These are phyloP conservation scores for Zaprionus gabonicus DNA, from an alignment of 1,140 invertebrate genomes.

Conservation along the genomic window DNA sequence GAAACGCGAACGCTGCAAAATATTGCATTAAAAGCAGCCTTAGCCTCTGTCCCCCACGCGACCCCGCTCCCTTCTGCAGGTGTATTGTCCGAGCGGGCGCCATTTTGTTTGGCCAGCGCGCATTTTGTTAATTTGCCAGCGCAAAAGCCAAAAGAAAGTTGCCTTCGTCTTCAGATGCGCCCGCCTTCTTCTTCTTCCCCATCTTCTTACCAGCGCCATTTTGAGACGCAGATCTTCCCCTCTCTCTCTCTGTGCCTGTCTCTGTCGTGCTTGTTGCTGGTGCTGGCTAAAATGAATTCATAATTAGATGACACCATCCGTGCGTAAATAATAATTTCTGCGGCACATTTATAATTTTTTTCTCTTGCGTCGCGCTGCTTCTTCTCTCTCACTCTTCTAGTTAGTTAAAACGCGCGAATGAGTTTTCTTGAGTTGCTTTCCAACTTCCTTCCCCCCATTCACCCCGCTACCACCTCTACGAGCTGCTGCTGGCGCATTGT, in stretches of 20 bases:
- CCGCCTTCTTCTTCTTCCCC: constrained; percentile 8
- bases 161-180: constrained; percentile 37
- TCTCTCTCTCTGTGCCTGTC: constrained; percentile 36
- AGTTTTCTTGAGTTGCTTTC: constrained; percentile 71
- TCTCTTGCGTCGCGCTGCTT: neutral
- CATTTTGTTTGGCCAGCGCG: constrained; percentile 63
- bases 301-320: constrained; percentile 85
- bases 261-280: constrained; percentile 26
- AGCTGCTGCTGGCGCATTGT: constrained; percentile 49
- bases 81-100: constrained; percentile 68
- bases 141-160: constrained; percentile 61
- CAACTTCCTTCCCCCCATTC: neutral
- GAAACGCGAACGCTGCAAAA: constrained; percentile 57
- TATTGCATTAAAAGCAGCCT: constrained; percentile 74
- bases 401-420: constrained; percentile 82
- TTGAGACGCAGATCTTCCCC: constrained; percentile 9
- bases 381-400: constrained; percentile 49
- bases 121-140: constrained; percentile 72
- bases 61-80: constrained; percentile 47
- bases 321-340: constrained; percentile 84
- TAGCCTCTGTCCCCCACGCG: constrained; percentile 11
- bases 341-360: constrained; percentile 51
- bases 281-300: constrained; percentile 80
- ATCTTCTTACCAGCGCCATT: constrained; percentile 27
- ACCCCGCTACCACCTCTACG: constrained; percentile 13